Base-by-base conservation (phyloP, 2,113 vertebrate species). In the Oreochromis tanganicae region DNA sequence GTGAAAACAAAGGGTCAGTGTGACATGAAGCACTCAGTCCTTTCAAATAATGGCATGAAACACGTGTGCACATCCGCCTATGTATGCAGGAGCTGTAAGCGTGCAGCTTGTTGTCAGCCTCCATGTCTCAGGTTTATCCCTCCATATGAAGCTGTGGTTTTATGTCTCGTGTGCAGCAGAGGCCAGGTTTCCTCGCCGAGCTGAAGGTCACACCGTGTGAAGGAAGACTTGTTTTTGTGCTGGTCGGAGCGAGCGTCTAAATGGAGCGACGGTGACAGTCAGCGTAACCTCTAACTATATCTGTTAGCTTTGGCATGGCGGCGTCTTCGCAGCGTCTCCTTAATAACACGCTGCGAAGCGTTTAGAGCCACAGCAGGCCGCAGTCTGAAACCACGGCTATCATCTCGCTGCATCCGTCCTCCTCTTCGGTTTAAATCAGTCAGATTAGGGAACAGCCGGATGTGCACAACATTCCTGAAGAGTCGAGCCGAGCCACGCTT, bases 331-430 rank as follows among this genome's bases (percentile, higher is more conserved):
- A 86, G 79, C 57, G 46, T 43, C 68, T 83, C 89, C 59, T 46
- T 93, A 92, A 93, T 91, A 5, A 88, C 87, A 92, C 1, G 12
- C 17, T 89, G 5, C 7, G 7, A 73, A 88, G 54, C 17, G 5
- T 89, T 85, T 66, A 80, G 73, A 79, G 81, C 68, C 43, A 1
- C 63, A 63, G 63, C 36, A 86, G 81, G n/a, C 85, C 46, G 0
- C 68, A 87, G 61, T 55, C 55, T 61, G 9, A 9, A 80, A 48
- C 88, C 89, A 88, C 85, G 3, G 10, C 43, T 46, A 82, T 9
- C 88, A 52, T 73, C 84, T 81, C 41, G 11, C 75, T 61, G 9
- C 4, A 19, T n/a, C 63, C 34, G 50, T 21, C 54, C 54, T n/a
- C 57, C 50, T 52, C 32, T 75, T 43, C 59, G 4, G 13, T 84